Percentiles rank a stretch among this genome's conserved stretches.
Evolutionary conservation across 2,888 invertebrate genomes (phyloP).

Genomic region (Phasia obesa): DNA sequence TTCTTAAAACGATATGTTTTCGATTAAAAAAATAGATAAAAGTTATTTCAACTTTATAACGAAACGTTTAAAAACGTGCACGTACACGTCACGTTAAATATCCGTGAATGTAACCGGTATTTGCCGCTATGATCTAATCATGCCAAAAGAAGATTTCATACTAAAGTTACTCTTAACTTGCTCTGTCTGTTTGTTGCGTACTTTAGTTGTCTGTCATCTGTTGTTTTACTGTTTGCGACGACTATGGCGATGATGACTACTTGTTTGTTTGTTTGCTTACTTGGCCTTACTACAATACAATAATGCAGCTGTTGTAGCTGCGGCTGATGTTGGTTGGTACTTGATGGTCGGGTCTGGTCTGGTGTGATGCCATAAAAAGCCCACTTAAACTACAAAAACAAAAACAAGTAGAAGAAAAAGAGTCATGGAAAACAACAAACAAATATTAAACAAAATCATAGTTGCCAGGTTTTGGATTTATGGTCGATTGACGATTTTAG

Average conservation of each 20-base stretch:
- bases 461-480: neutral
- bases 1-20: neutral
- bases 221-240: constrained; percentile 40
- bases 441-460: constrained; percentile 35
- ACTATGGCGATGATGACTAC: constrained; percentile 22
- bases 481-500: too few species aligned
- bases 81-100: constrained; percentile 65
- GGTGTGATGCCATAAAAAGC: constrained; percentile 52
- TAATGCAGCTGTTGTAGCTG: constrained; percentile 46
- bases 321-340: constrained; percentile 54
- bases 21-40: constrained; percentile 26
- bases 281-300: constrained; percentile 46
- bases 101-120: constrained; percentile 25
- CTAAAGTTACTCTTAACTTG: constrained; percentile 71
- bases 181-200: constrained; percentile 44
- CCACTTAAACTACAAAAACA: constrained; percentile 56
- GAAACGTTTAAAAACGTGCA: constrained; percentile 55
- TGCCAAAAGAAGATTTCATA: constrained; percentile 80
- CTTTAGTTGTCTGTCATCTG: constrained; percentile 44
- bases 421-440: constrained; percentile 15
- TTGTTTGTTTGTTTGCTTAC: constrained; percentile 54
- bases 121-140: constrained; percentile 74
- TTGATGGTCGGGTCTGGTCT: constrained; percentile 55
- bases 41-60: constrained; percentile 32
- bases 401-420: constrained; percentile 1